A percentile compares a stretch with the other conserved stretches of the same genome.
Evolutionary conservation across 1,140 invertebrate species (phyloP).

Genomic region (Danaus melanippus): DNA sequence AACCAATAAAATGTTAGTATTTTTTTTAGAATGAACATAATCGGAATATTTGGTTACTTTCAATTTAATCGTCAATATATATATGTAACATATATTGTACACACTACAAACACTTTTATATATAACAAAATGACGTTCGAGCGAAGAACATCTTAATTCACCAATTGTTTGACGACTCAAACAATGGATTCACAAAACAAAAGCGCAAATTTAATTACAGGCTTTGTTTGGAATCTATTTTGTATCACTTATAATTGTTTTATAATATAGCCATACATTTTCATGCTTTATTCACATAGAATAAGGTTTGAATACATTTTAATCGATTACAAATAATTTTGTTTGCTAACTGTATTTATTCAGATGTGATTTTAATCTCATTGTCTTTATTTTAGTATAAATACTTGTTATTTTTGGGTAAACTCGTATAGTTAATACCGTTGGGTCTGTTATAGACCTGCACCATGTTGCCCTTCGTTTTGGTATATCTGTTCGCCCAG

Average conservation of each 20-base stretch:
- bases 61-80: no score
- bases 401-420: conserved; percentile 16
- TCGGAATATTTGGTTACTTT: no score
- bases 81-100: no score
- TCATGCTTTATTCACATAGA: no score
- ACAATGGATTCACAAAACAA: conserved; percentile 11
- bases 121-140: conserved; percentile 19
- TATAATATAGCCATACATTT: not conserved
- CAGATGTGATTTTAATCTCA: conserved; percentile 24
- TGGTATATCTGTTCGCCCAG: conserved; percentile 30
- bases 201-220: conserved; percentile 20
- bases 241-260: no score
- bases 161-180: conserved; percentile 15
- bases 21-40: no score
- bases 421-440: conserved; percentile 38
- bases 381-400: conserved; percentile 26
- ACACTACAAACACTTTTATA: conserved; percentile 3
- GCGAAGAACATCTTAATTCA: conserved; percentile 20
- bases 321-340: conserved; percentile 2
- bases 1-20: no score
- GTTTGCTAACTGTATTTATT: conserved; percentile 22
- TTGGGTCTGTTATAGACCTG: conserved; percentile 25
- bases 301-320: no score
- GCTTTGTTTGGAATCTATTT: conserved; percentile 24
- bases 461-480: conserved; percentile 31